phyloP scores from a whole-genome alignment of 2,888 invertebrate genomes.

The Chrysolina oricalcia region DNA sequence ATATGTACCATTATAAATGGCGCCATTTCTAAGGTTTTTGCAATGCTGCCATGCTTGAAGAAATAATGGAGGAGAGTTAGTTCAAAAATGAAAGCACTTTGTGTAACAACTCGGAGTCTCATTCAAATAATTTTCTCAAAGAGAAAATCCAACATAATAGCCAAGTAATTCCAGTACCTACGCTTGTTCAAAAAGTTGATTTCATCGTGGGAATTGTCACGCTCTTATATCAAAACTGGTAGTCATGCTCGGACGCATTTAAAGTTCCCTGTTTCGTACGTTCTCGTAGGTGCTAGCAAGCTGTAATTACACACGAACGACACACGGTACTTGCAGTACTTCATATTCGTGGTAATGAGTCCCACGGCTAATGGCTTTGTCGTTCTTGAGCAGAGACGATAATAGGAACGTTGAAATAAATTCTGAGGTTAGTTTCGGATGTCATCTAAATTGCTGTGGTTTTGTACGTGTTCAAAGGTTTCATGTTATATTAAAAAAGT shows the following conservation, averaged over 20 bases:
- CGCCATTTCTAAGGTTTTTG: too few species aligned
- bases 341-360: constrained; percentile 16
- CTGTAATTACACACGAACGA: constrained; percentile 17
- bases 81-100: too few species aligned
- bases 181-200: constrained; percentile 29
- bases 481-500: too few species aligned
- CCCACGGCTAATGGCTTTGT: constrained; percentile 13
- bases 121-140: not conserved
- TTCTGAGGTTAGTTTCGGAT: not conserved
- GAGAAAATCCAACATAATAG: not conserved
- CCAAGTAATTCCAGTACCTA: constrained; percentile 7
- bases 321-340: constrained; percentile 8
- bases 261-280: constrained; percentile 20
- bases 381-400: not conserved
- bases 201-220: constrained; percentile 45
- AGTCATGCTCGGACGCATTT: constrained; percentile 21
- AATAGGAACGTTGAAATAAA: not conserved
- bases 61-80: too few species aligned
- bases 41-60: too few species aligned
- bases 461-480: too few species aligned
- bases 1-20: too few species aligned
- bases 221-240: constrained; percentile 27
- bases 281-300: constrained; percentile 3
- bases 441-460: not conserved
- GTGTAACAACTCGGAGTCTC: too few species aligned